A percentile compares a stretch with the other conserved stretches of the same genome.
Conservation (phyloP, 2,113 vertebrate genomes). For the Plecturocebus donacophilus region DNA sequence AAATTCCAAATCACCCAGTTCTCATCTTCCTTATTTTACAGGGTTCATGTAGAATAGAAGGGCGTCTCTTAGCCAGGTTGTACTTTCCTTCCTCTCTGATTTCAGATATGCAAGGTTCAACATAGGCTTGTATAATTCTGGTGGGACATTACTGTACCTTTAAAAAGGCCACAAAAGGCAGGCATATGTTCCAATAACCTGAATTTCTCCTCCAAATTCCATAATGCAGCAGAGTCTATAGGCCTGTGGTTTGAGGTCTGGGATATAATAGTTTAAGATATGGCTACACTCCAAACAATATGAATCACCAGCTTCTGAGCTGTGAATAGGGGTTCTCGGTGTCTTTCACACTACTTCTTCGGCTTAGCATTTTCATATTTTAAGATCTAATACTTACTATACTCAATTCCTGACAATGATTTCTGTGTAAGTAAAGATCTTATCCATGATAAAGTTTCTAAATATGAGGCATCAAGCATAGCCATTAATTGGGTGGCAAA, state of each 20-base stretch:
- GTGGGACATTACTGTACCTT: not conserved
- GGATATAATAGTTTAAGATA: not conserved
- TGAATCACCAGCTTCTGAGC: not conserved
- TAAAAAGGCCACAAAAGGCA: constrained; percentile 8
- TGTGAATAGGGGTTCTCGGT: not conserved
- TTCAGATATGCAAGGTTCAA: not conserved
- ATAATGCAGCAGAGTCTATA: not conserved
- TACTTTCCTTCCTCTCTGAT: not conserved
- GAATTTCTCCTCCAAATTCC: not conserved
- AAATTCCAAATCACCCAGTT: not conserved
- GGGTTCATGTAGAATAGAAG: not conserved
- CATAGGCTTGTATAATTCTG: not conserved
- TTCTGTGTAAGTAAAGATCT: not conserved
- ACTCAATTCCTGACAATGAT: not conserved
- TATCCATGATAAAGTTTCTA: not conserved
- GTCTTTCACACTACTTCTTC: not conserved
- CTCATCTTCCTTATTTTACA: not conserved
- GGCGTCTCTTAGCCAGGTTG: not conserved
- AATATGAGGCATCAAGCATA: not conserved
- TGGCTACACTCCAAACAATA: not conserved
- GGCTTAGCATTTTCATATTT: not conserved
- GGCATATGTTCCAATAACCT: not conserved
- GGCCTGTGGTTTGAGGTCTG: not conserved
- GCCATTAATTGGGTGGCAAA: not conserved
- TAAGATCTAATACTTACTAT: not conserved